These are phyloP conservation scores for Hybos culiciformis DNA, from an alignment of 2,888 invertebrate genomes.

Conservation along the genomic window DNA sequence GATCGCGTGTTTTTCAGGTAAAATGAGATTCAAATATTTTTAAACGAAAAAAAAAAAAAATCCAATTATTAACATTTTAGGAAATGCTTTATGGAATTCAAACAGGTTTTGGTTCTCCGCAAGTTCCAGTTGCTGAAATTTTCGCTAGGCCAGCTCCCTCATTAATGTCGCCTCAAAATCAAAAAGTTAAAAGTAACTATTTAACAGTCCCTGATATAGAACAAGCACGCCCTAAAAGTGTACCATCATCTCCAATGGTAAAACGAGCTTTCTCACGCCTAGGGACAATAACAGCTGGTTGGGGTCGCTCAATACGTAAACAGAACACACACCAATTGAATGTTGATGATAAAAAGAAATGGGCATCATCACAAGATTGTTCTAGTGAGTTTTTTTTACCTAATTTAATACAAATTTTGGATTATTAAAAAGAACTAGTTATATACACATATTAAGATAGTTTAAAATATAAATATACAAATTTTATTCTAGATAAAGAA, in stretches of 20 bases:
- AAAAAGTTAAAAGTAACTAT: slow-evolving; percentile 80
- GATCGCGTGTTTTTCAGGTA: slow-evolving; percentile 57
- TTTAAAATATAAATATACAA: slow-evolving; percentile 4
- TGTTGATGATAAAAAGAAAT: slow-evolving; percentile 80
- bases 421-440: not conserved
- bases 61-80: slow-evolving; percentile 46
- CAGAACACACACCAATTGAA: slow-evolving; percentile 68
- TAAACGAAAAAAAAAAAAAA: not conserved
- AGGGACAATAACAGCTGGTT: slow-evolving; percentile 79
- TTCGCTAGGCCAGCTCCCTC: slow-evolving; percentile 76
- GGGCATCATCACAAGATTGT: slow-evolving; percentile 85
- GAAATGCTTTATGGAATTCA: slow-evolving; percentile 93
- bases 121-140: slow-evolving; percentile 82
- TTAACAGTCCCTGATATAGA: slow-evolving; percentile 84
- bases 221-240: slow-evolving; percentile 74
- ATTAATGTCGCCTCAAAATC: slow-evolving; percentile 71
- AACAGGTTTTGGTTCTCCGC: slow-evolving; percentile 84
- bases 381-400: slow-evolving; percentile 52
- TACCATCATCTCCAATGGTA: slow-evolving; percentile 88
- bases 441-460: slow-evolving; percentile 8
- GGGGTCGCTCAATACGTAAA: slow-evolving; percentile 77
- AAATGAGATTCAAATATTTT: slow-evolving; percentile 1
- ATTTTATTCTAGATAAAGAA: slow-evolving; percentile 51
- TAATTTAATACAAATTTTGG: slow-evolving; percentile 24
- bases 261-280: slow-evolving; percentile 82